Percentiles rank a stretch among this genome's conserved stretches.
These are phyloP conservation scores for Rutpela maculata DNA, from an alignment of 2,888 invertebrate species.

Conservation along the genomic window DNA sequence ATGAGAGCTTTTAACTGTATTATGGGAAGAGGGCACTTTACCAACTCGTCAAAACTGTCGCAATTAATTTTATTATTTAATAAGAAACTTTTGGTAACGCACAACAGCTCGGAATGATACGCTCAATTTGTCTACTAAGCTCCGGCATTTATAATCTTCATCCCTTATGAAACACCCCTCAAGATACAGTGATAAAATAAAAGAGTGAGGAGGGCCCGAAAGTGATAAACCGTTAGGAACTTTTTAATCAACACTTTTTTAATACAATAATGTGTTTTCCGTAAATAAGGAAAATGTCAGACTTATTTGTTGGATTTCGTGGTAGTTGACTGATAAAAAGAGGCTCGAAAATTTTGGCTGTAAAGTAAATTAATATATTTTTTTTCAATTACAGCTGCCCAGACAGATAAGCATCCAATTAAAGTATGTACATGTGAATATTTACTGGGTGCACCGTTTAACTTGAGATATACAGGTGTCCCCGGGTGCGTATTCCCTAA, in stretches of 20 bases:
- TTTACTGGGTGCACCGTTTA: too few species aligned
- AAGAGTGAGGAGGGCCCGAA: background rate
- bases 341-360: too few species aligned
- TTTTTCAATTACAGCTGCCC: too few species aligned
- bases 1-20: constrained; percentile 54
- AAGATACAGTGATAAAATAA: constrained; percentile 34
- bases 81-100: constrained; percentile 62
- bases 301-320: background rate
- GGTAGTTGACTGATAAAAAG: background rate
- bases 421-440: too few species aligned
- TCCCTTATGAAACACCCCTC: constrained; percentile 21
- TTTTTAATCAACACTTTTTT: constrained; percentile 7
- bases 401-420: too few species aligned
- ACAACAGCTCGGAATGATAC: constrained; percentile 54
- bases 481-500: too few species aligned
- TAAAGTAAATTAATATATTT: too few species aligned
- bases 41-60: constrained; percentile 61
- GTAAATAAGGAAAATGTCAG: background rate
- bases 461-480: too few species aligned
- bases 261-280: background rate
- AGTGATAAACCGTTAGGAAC: background rate
- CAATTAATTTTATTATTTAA: constrained; percentile 66
- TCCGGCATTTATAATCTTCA: constrained; percentile 41
- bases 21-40: constrained; percentile 55
- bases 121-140: constrained; percentile 51